phyloP scores from a whole-genome alignment of 1,140 invertebrate species.

The Micrasema minimum region DNA sequence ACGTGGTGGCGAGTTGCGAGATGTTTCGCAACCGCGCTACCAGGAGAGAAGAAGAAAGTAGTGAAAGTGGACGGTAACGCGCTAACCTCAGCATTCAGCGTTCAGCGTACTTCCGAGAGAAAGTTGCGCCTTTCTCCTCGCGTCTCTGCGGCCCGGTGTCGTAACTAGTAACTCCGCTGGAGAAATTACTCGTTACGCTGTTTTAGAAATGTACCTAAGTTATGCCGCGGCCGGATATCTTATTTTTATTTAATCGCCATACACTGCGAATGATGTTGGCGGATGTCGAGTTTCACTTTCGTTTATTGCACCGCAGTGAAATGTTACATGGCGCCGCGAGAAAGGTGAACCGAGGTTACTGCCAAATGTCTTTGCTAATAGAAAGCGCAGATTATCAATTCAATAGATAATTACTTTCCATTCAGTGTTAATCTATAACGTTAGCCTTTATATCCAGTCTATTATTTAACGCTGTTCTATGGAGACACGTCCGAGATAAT shows the following conservation, averaged over 20 bases:
- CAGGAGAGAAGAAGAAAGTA: constrained; percentile 45
- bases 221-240: constrained; percentile 26
- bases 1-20: background rate
- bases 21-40: constrained; percentile 2
- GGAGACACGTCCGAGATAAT: too few relatives aligned
- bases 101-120: constrained; percentile 48
- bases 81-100: constrained; percentile 22
- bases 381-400: background rate
- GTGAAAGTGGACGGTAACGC: constrained; percentile 46
- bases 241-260: constrained; percentile 27
- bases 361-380: constrained; percentile 4
- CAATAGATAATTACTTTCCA: too few relatives aligned
- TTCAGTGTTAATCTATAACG: too few relatives aligned
- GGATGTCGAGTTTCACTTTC: constrained; percentile 42
- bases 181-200: constrained; percentile 47
- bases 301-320: constrained; percentile 10
- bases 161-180: constrained; percentile 36
- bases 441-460: too few relatives aligned
- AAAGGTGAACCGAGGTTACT: background rate
- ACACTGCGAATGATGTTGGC: constrained; percentile 1
- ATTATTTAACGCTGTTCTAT: too few relatives aligned
- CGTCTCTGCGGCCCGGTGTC: constrained; percentile 34
- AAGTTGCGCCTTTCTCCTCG: constrained; percentile 51
- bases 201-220: constrained; percentile 32
- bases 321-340: constrained; percentile 2